phyloP scores from a whole-genome alignment of 1,140 invertebrate species.

The Atta colombica region DNA sequence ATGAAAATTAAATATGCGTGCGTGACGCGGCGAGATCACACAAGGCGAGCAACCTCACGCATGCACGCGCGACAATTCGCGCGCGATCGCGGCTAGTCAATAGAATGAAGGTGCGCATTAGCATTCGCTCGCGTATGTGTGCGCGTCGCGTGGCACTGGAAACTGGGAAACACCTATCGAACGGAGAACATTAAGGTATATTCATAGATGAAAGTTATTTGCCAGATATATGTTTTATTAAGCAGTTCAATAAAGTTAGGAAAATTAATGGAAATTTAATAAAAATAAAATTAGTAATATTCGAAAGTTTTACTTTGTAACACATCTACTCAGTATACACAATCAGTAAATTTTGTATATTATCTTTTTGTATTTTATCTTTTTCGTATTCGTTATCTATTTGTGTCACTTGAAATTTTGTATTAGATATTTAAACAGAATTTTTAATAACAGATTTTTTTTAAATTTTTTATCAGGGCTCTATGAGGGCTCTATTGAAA shows the following conservation, averaged over 20 bases:
- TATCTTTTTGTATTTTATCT: too few relatives aligned
- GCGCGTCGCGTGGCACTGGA: constrained; percentile 66
- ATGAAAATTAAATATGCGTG: constrained; percentile 38
- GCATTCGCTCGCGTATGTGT: constrained; percentile 6
- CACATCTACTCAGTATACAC: background rate
- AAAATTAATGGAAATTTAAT: background rate
- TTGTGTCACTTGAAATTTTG: background rate
- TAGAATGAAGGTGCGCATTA: constrained; percentile 14
- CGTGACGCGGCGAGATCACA: constrained; percentile 80
- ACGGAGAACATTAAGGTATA: constrained; percentile 46
- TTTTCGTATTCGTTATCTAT: too few relatives aligned
- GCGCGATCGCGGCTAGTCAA: constrained; percentile 34
- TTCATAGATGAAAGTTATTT: constrained; percentile 5
- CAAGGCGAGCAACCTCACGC: constrained; percentile 82
- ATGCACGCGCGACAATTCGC: constrained; percentile 48
- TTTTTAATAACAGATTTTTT: background rate
- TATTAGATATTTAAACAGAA: background rate
- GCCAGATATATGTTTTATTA: background rate
- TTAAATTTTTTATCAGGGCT: background rate
- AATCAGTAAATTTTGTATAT: too few relatives aligned
- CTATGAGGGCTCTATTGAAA: background rate
- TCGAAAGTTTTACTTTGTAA: background rate
- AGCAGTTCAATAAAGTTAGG: background rate
- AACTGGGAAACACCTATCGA: constrained; percentile 75
- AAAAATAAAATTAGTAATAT: background rate